Percentiles rank a stretch among this genome's conserved stretches.
Conservation (phyloP, 1,140 invertebrate species). For the Latrodectus geometricus region DNA sequence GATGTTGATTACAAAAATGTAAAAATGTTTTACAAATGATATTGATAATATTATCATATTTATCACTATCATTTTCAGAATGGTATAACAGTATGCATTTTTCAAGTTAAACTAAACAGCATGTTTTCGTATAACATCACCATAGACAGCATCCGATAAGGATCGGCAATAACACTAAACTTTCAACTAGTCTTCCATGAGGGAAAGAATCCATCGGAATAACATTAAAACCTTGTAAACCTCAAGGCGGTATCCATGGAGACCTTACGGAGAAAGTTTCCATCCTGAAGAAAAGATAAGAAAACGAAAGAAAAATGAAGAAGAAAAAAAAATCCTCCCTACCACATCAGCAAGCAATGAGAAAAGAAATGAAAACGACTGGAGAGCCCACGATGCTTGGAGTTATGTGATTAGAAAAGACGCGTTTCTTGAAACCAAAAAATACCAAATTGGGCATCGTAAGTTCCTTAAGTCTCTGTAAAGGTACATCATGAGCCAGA, state of each 20-base stretch:
- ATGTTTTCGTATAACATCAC: too few relatives aligned
- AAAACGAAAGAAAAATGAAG: conserved; percentile 7
- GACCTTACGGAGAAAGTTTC: neutral
- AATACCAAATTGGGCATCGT: conserved; percentile 26
- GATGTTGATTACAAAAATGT: too few relatives aligned
- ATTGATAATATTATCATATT: too few relatives aligned
- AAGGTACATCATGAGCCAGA: conserved; percentile 1
- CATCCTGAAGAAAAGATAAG: conserved; percentile 11
- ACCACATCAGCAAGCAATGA: neutral
- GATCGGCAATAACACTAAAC: neutral
- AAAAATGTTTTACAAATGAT: too few relatives aligned
- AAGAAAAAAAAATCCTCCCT: conserved; percentile 3
- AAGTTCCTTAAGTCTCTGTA: neutral
- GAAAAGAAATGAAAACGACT: conserved; percentile 7
- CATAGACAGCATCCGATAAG: neutral
- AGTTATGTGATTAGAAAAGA: conserved; percentile 35
- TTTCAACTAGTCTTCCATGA: neutral
- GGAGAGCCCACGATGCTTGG: neutral
- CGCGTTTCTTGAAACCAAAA: conserved; percentile 8
- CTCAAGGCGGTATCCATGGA: conserved; percentile 4
- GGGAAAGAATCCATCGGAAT: neutral
- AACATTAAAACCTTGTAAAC: conserved; percentile 6
- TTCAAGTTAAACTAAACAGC: too few relatives aligned
- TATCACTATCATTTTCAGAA: too few relatives aligned
- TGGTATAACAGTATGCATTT: too few relatives aligned